These are phyloP conservation scores for Darevskia nairensis DNA, from an alignment of 2,797 vertebrate species.

Conservation along the genomic window DNA sequence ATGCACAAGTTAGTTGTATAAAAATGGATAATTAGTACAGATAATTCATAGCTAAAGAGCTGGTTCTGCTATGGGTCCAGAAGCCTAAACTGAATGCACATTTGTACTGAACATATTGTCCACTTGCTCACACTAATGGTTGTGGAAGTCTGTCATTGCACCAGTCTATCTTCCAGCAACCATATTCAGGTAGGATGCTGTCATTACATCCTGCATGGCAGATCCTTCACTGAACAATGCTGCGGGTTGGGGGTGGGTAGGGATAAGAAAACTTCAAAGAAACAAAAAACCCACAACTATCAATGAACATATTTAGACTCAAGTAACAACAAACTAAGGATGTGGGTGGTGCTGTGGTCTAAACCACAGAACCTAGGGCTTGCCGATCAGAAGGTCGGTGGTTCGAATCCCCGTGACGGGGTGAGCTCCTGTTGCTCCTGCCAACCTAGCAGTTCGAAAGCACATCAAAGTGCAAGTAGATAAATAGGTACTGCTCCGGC, in stretches of 20 bases:
- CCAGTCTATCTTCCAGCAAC: neutral
- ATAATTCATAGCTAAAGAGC: neutral
- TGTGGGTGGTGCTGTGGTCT: too few species aligned
- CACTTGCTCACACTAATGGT: neutral
- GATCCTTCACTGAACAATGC: neutral
- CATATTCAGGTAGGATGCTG: neutral
- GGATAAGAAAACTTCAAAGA: neutral
- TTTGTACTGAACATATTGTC: neutral
- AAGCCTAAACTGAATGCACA: neutral
- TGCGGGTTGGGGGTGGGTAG: neutral
- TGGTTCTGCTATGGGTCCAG: neutral
- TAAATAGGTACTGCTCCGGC: too few species aligned
- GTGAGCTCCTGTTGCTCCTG: too few species aligned
- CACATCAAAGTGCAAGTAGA: too few species aligned
- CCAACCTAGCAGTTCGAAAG: too few species aligned
- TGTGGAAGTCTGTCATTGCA: neutral
- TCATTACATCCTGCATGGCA: too few species aligned
- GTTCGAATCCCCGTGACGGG: too few species aligned
- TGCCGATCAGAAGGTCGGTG: too few species aligned
- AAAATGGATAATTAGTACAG: neutral
- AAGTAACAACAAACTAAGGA: constrained; percentile 10
- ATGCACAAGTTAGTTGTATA: neutral
- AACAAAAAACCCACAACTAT: neutral
- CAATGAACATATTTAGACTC: neutral
- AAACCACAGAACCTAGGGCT: too few species aligned